Evolutionary conservation across 1,140 invertebrate species (phyloP), one percentile per base, ranked within the genome.

Genomic region (Centruroides sculpturatus): DNA sequence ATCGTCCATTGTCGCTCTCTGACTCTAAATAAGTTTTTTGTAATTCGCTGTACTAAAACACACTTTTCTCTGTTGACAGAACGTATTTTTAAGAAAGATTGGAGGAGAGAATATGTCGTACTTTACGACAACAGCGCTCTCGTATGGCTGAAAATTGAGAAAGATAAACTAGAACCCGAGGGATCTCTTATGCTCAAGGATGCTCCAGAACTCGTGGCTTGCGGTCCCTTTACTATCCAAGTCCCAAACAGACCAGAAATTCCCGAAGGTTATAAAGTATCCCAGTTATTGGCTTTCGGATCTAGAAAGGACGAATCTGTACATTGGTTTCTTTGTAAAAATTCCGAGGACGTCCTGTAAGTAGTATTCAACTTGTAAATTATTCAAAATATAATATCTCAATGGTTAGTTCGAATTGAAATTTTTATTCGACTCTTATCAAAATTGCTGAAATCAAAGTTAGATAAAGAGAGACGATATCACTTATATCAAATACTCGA

Each of bases 91-190:
- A 85, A 83, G 73, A 84, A 81, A 70, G 79, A 82, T n/a, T 87
- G 85, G 85, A 77, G 82, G 7, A 83, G 87, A 71, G 84, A 86
- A 71, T 87, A 84, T 83, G 81, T 86, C 51, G 84, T 86, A 41
- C 73, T 87, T 7, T 86, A 86, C 72, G 85, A 86, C 65, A 85
- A 87, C 73, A 85, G 83, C 5, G 85, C 83, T 12, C 78, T 87
- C 71, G 83, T 84, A 7, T 87, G 84, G 85, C 86, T 83, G 69
- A 84, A 84, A 68, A 23, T 23, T 23, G 83, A 84, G 67, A 78
- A 78, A 62, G 75, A 75, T n/a, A 67, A 76, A 8, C 64, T 66
- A 34, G 72, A 75, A 10, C 74, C 77, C 5, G 71, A 75, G 47
- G 79, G 80, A 5, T 74, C 72, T 35, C 65, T 81, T 35, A 75